These are phyloP conservation scores for Euphonia xanthogaster DNA, from an alignment of 2,797 vertebrate genomes.

Conservation along the genomic window DNA sequence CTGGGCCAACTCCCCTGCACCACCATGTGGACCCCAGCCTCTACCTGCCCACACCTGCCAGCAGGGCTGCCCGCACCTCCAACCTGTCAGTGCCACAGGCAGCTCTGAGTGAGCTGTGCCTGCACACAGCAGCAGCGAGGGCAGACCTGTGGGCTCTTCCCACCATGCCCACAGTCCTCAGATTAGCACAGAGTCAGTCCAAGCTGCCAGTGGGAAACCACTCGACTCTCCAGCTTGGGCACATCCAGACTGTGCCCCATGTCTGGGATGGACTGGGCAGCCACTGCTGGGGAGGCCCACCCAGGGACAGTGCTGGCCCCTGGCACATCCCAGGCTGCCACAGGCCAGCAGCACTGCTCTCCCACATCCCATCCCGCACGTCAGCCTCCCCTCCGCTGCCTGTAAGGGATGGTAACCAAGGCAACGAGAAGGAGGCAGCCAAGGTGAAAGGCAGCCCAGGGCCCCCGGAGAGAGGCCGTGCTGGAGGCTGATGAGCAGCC, in stretches of 20 bases:
- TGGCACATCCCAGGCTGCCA: rapidly evolving
- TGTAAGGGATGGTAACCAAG: slow-evolving; percentile 59
- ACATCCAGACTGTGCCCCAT: not conserved
- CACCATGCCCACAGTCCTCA: not conserved
- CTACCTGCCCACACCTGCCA: not conserved
- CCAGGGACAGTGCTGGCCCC: not conserved
- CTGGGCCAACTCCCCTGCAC: not conserved
- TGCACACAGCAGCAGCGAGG: rapidly evolving
- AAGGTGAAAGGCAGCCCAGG: slow-evolving; percentile 62
- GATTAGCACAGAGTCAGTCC: not conserved
- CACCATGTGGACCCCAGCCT: rapidly evolving
- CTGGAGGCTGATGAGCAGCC: slow-evolving; percentile 41
- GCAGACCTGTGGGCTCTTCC: not conserved
- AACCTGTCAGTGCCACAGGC: not conserved
- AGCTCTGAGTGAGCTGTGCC: not conserved
- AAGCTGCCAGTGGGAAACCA: not conserved
- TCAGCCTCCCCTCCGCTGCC: slow-evolving; percentile 32
- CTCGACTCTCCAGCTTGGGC: rapidly evolving
- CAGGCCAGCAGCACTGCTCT: not conserved
- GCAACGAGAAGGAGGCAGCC: slow-evolving; percentile 64
- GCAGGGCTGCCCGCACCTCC: not conserved
- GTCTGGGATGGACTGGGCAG: not conserved
- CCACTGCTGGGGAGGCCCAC: rapidly evolving
- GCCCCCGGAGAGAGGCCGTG: slow-evolving; percentile 34
- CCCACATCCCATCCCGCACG: slow-evolving; percentile 15